Conservation (phyloP, 2,797 vertebrate species). For the Leptatherina wallacei region DNA sequence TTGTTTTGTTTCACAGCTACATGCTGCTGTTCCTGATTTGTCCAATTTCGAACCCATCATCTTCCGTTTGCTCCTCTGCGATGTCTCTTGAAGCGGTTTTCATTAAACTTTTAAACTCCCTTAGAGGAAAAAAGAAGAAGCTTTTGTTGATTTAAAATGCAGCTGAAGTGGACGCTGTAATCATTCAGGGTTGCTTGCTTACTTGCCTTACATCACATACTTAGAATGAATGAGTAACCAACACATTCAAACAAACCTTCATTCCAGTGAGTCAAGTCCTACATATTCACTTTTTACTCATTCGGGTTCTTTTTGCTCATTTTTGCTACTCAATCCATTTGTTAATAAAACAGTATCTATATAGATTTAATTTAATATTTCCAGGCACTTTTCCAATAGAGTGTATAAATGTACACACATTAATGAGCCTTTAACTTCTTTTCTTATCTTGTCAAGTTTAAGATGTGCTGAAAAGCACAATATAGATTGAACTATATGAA, state of each 20-base stretch:
- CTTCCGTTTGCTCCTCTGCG: background rate
- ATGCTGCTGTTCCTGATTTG: constrained; percentile 51
- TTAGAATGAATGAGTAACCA: background rate
- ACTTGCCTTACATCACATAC: background rate
- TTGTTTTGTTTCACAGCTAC: constrained; percentile 72
- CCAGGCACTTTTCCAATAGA: background rate
- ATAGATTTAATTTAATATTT: background rate
- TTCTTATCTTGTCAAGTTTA: background rate
- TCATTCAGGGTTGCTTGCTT: background rate
- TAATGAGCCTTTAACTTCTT: background rate
- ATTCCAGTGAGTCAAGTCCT: background rate
- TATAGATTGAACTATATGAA: background rate
- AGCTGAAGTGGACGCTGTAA: background rate
- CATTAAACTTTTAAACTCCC: background rate
- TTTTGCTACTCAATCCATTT: too few relatives aligned
- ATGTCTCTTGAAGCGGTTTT: constrained; percentile 8
- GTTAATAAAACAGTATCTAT: background rate
- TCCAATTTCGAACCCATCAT: constrained; percentile 47
- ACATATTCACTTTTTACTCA: too few relatives aligned
- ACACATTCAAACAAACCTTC: background rate
- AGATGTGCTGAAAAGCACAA: background rate
- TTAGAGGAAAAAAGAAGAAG: background rate
- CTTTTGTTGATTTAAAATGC: background rate
- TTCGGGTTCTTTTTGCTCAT: too few relatives aligned
- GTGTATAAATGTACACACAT: background rate